phyloP scores from a whole-genome alignment of 2,797 vertebrate species.

The Gorsachius magnificus region DNA sequence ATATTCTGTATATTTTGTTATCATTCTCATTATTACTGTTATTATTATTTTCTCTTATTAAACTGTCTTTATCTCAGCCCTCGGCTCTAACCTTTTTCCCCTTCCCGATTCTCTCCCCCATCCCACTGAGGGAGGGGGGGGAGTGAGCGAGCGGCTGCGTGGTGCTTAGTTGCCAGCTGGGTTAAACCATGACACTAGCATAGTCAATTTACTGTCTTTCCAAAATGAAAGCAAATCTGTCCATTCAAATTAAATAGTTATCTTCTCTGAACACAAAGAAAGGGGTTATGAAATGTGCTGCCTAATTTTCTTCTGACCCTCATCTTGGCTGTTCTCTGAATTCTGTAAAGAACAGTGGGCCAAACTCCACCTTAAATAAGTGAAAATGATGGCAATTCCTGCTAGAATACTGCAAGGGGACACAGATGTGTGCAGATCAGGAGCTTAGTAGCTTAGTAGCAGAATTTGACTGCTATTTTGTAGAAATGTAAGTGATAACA shows the following conservation, averaged over 20 bases:
- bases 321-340: background rate
- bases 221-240: background rate
- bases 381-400: background rate
- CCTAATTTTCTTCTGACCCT: background rate
- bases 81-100: too few species aligned
- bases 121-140: too few species aligned
- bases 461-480: background rate
- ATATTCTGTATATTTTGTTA: too few species aligned
- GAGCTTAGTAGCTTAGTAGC: background rate
- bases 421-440: background rate
- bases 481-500: background rate
- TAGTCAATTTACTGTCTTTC: background rate
- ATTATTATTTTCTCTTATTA: too few species aligned
- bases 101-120: too few species aligned
- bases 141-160: too few species aligned
- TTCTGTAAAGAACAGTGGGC: background rate
- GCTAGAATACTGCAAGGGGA: background rate
- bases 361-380: background rate
- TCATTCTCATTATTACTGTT: too few species aligned
- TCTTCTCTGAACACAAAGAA: background rate
- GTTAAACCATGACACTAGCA: too few species aligned
- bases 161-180: too few species aligned
- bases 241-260: background rate
- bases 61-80: too few species aligned
- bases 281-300: background rate